phyloP scores from a whole-genome alignment of 2,888 invertebrate species.

The Dichetophora obliterata region DNA sequence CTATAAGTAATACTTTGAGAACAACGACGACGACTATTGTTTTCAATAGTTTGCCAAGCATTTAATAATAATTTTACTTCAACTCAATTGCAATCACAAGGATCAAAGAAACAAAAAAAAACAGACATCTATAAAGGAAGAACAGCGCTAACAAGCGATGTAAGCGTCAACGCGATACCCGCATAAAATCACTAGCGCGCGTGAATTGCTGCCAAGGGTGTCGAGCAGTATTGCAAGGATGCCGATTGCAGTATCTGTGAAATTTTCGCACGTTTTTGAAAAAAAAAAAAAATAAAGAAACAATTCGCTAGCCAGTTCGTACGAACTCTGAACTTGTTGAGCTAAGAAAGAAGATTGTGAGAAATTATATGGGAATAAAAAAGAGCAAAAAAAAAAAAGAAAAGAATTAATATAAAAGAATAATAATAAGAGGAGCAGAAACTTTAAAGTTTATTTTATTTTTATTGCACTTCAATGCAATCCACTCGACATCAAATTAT shows the following conservation, averaged over 20 bases:
- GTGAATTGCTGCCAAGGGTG: neutral
- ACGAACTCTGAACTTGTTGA: conserved; percentile 29
- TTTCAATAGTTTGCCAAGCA: conserved; percentile 33
- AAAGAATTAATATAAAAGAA: neutral
- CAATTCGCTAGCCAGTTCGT: conserved; percentile 12
- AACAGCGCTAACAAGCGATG: conserved; percentile 26
- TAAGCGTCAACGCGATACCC: conserved; percentile 20
- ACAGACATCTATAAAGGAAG: neutral
- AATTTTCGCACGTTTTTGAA: conserved; percentile 2
- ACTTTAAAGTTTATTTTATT: conserved; percentile 25
- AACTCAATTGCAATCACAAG: neutral
- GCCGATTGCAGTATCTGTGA: conserved; percentile 12
- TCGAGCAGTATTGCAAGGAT: conserved; percentile 9
- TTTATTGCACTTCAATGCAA: conserved; percentile 36
- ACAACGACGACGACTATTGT: conserved; percentile 22
- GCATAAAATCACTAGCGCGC: conserved; percentile 21
- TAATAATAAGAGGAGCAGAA: neutral
- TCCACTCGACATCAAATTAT: conserved; percentile 32
- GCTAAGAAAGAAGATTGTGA: neutral
- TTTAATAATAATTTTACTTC: conserved; percentile 35
- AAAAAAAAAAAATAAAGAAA: conserved; percentile 4
- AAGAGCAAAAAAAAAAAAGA: neutral
- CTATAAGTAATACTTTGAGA: conserved; percentile 8
- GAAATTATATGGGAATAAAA: neutral
- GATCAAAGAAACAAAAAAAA: neutral